Evolutionary conservation across 2,888 invertebrate species (phyloP), one percentile per base, ranked within the genome.

Genomic region (Cecidostiba fungosa): DNA sequence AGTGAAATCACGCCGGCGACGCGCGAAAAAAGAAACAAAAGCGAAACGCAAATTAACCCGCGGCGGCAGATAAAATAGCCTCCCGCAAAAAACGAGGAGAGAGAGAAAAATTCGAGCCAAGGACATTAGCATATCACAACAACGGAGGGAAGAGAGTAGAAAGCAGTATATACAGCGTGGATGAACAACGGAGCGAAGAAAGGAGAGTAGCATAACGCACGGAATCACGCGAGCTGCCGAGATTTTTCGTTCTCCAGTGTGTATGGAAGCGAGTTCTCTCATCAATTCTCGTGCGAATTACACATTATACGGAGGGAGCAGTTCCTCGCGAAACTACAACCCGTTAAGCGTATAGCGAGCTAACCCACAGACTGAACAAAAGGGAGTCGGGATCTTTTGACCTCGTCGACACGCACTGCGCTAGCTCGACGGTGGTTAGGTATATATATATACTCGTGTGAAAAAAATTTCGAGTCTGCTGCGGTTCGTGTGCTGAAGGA

Each of bases 111-210:
- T 59, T 39, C 32, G 74, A 69, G 82, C 36, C 54, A 29, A 70
- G 77, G 43, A 43, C 73, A 84, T 84, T 84, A 76, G 84, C 84
- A 79, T 84, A 79, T 84, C 79, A 69, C 79, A 84, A 84, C 79
- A 83, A 50, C 23, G 39, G 19, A 69, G 16, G 26, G 19, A 29
- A 23, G 26, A 59, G 26, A 39, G 19, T n/a, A 73, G 43, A 62
- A 50, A 32, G 43, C 19, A 39, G 54, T 59, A 59, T 12, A 12
- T 43, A 43, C 10, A 8, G 8, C 43, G 43, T 12, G 43, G 43
- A 43, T 12, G 32, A 66, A n/a, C 26, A 26, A 72, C 36, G 23
- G 70, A 66, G 78, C 72, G 39, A 84, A 70, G 29, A 77, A n/a
- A 36, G 8, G 74, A 43, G n/a, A 23, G 43, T 8, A 36, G 70